A percentile compares a stretch with the other conserved stretches of the same genome.
Evolutionary conservation across 1,140 invertebrate genomes (phyloP).

Genomic region (Triops cancriformis): DNA sequence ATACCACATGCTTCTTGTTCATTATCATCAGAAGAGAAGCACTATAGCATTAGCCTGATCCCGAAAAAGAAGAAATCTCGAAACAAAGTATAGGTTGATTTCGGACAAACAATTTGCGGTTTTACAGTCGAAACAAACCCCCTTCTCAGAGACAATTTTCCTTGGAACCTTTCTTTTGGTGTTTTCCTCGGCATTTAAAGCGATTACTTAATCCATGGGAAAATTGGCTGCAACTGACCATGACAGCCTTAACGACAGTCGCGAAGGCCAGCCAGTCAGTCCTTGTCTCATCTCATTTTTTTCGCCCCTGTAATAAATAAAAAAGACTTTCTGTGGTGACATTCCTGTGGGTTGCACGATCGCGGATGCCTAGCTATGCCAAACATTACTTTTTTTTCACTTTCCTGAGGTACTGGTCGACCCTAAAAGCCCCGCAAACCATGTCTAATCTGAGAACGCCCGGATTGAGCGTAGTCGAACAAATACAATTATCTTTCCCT

Average conservation of each 20-base stretch:
- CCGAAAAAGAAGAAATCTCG: not conserved
- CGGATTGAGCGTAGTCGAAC: not conserved
- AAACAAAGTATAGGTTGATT: not conserved
- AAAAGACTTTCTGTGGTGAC: not conserved
- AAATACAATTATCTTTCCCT: too few relatives aligned
- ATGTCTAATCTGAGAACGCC: not conserved
- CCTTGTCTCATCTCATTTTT: not conserved
- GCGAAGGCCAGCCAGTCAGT: not conserved
- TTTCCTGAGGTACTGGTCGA: not conserved
- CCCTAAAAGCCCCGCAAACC: not conserved
- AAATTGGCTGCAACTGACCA: not conserved
- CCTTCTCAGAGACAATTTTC: too few relatives aligned
- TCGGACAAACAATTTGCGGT: not conserved
- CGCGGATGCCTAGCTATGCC: not conserved
- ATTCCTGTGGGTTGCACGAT: not conserved
- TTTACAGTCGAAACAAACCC: not conserved
- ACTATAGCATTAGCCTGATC: not conserved
- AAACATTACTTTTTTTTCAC: not conserved
- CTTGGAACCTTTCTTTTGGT: not conserved
- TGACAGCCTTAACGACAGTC: not conserved
- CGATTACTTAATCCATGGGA: conserved; percentile 1
- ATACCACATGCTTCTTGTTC: not conserved
- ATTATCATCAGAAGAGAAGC: too few relatives aligned
- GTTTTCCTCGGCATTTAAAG: not conserved
- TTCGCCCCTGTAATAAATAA: not conserved